Conservation (phyloP, 2,888 invertebrate genomes). For the Julus scandinavius region DNA sequence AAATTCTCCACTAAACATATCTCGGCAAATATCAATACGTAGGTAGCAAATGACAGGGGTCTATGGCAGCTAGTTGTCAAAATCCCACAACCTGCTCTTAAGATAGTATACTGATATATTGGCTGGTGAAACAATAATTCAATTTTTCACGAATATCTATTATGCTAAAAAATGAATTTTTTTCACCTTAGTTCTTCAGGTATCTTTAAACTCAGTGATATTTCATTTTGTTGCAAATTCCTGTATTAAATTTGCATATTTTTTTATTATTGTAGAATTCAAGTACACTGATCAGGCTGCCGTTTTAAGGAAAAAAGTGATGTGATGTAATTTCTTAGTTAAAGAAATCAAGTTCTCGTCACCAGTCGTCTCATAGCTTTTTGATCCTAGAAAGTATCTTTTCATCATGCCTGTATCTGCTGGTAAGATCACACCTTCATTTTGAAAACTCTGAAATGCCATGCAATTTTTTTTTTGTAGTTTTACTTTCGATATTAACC, state of each 20-base stretch:
- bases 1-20: neutral
- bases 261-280: neutral
- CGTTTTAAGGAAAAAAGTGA: neutral
- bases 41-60: neutral
- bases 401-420: constrained; percentile 6
- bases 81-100: neutral
- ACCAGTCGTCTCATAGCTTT: neutral
- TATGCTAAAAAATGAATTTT: too few relatives aligned
- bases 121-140: too few relatives aligned
- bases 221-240: neutral
- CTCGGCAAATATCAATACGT: neutral
- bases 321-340: neutral
- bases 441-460: neutral
- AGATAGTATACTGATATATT: neutral
- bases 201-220: too few relatives aligned
- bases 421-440: neutral
- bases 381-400: neutral
- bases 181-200: too few relatives aligned
- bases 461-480: neutral
- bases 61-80: neutral
- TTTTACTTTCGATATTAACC: neutral
- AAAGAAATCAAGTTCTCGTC: neutral
- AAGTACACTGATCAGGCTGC: neutral
- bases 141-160: too few relatives aligned
- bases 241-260: neutral